Base-by-base conservation (phyloP, 2,797 vertebrate species). In the Thaleichthys pacificus region DNA sequence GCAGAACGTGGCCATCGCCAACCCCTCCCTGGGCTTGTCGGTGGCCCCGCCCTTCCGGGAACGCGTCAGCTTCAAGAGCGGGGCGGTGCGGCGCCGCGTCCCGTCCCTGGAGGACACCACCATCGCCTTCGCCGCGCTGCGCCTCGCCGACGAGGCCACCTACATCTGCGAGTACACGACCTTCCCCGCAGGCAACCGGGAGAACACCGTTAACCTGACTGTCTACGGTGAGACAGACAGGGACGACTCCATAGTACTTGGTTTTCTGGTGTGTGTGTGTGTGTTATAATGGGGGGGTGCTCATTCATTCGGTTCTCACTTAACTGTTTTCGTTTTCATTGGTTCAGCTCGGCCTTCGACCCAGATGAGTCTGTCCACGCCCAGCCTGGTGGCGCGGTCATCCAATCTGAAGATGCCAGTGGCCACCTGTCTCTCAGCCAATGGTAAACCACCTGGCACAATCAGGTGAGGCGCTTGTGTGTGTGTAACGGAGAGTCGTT, bases 111-210 rank as follows among this genome's bases (percentile, higher is more conserved):
- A 93, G 3, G 97, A 99, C 35, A 97, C 96, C 63, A 98, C 96
- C 83, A 96, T 99, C 82, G 91, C 92, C 79, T 94, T 99, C 64
- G 95, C 92, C 12, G 88, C 86, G 22, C 92, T 99, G 3, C 94
- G 96, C 84, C 91, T 99, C 76, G 88, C 93, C 0, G 97, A 99
- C 3, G 97, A 99, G 72, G 95, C 95, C 0, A 89, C 94, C 9
- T 99, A 99, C 92, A 98, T 99, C 91, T 99, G 97, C 73, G 97
- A 99, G 92, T 99, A 98, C 80, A 96, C 97, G 11, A 99, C 97
- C 0, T 99, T 99, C 86, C 97, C 97, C 0, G 93, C 95, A 0
- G 97, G 97, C 79, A 99, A 99, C 88, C 80, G 96, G 26, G 97
- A 99, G 85, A 96, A 95, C 88, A 94, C 93, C 4, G 95, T 98